Conservation (phyloP, 2,888 invertebrate genomes). For the Microctonus hyperodae region DNA sequence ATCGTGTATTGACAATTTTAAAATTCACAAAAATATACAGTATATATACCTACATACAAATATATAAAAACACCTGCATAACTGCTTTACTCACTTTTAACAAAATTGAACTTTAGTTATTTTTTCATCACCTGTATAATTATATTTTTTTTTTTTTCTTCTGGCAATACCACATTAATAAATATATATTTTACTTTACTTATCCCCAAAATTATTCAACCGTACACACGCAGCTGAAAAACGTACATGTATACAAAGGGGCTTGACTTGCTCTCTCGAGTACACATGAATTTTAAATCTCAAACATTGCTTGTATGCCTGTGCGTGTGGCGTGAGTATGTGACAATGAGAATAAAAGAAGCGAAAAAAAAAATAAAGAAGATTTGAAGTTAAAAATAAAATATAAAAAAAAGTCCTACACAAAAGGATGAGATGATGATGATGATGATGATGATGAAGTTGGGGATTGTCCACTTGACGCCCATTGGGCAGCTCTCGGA, state of each 20-base stretch:
- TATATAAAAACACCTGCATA: too few relatives aligned
- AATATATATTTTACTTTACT: too few relatives aligned
- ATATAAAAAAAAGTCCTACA: too few relatives aligned
- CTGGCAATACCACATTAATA: too few relatives aligned
- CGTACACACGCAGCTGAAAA: not conserved
- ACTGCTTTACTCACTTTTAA: too few relatives aligned
- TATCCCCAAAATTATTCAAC: too few relatives aligned
- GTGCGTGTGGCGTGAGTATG: conserved; percentile 3
- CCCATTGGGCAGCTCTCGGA: conserved; percentile 43
- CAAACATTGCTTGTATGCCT: conserved; percentile 8
- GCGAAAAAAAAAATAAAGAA: not conserved
- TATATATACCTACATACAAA: not conserved
- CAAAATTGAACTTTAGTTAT: too few relatives aligned
- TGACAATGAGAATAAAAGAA: not conserved
- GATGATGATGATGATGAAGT: conserved; percentile 2
- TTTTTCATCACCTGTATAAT: too few relatives aligned
- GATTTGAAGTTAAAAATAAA: too few relatives aligned
- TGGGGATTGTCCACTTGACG: conserved; percentile 46
- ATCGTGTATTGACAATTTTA: too few relatives aligned
- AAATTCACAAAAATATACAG: not conserved
- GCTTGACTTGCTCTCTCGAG: not conserved
- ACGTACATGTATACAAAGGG: not conserved
- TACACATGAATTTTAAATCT: not conserved
- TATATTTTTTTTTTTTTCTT: not conserved
- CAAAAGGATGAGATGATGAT: too few relatives aligned